Base-by-base conservation (phyloP, 2,797 vertebrate genomes). In the Scyliorhinus canicula region DNA sequence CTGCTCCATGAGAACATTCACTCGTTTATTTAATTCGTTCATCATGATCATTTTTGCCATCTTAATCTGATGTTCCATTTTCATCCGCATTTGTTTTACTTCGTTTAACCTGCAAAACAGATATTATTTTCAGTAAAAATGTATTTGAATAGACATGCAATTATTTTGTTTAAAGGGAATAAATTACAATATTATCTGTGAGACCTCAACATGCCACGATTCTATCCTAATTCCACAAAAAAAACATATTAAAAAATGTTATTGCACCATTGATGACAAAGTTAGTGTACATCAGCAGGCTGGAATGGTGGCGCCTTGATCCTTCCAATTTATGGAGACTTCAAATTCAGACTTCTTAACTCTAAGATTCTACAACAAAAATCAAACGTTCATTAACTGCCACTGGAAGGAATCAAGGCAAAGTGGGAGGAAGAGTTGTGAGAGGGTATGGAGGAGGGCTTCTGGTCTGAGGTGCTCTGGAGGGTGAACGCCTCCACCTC, bases 21-120 rank as follows among this genome's bases (percentile, higher is more conserved):
- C 98, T 97, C 99, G 98, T 97, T 99, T 99, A 97, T 99, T 99
- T 96, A 99, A 97, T 97, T 99, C 99, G 96, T 98, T 99, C 97
- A 99, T 98, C 97, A 99, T 98, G 97, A 99, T 98, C 99, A 99
- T 98, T 97, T 99, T 99, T 96, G 99, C 98, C 98, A 98, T 99
- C 98, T 99, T 99, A 97, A 99, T 99, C 97, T 99, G 99, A 97
- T 98, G 99, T 98, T 99, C 99, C 95, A 99, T 98, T 96, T 98
- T 99, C 97, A 98, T 98, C 96, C 99, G 98, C 95, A 98, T 98
- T 96, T 99, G 98, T 95, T 99, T 99, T 95, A 99, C 97, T 96
- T 99, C 98, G 95, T 98, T 98, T 96, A 99, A 97, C 97, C 99
- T 99, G 90, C 50, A 90, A 95, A 28, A 55, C 28, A 94, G 47